Base-by-base conservation (phyloP, 2,888 invertebrate species). In the Lacanobia oleracea region DNA sequence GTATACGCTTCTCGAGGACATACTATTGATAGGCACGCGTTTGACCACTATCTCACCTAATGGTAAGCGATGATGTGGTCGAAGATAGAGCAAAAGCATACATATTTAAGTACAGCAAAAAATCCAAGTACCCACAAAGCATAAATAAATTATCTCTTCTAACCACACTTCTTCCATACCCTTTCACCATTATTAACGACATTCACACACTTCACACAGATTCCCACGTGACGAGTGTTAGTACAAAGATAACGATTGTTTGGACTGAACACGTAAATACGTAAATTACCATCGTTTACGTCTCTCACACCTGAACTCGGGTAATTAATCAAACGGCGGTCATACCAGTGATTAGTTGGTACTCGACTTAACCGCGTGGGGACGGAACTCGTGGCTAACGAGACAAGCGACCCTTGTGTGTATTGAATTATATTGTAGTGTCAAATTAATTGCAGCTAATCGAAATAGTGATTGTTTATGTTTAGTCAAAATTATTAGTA, bases 311-410 rank as follows among this genome's bases (percentile, higher is more conserved):
- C 81, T 81, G 76, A 75, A 68, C 76, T 65, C 12, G 45, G 68
- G 72, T 73, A 73, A 83, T 83, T 79, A 81, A 83, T 83, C 76
- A 81, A 69, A 66, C 63, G 40, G 59, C 56, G 63, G 68, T 72
- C 70, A 62, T 62, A 60, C 54, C 37, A 37, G 75, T 75, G 73
- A 83, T 78, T 75, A 72, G 66, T 72, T 81, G 69, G 60, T 79
- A 67, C 70, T 76, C 61, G 66, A 72, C 45, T 64, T 65, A 69
- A 72, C 80, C 71, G 40, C 67, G 60, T 64, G 60, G 63, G 27
- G 79, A 70, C 62, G 51, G 59, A 66, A 79, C 54, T 71, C 33
- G 37, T 23, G 54, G 40, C 54, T 71, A 72, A 79, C 59, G 71
- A 80, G 56, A 75, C 80, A 63, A 66, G 51, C 23, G 53, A 53